Conservation (phyloP, 2,888 invertebrate genomes). For the Zygothrica quintamaculata region DNA sequence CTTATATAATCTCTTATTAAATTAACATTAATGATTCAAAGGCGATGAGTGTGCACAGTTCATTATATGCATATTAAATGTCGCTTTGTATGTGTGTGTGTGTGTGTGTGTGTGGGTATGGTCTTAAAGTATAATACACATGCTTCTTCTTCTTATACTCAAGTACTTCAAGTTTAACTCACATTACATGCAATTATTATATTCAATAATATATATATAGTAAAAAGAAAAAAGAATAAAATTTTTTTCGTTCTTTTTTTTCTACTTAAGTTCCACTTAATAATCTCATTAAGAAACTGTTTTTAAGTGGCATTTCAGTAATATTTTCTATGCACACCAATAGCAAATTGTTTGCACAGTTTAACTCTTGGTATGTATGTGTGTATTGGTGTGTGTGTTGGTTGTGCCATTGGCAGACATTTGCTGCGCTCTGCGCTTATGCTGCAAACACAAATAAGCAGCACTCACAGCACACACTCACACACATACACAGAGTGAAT, state of each 20-base stretch:
- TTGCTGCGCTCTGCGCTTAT: conserved; percentile 52
- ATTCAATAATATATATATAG: too few relatives aligned
- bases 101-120: too few relatives aligned
- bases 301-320: conserved; percentile 31
- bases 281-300: conserved; percentile 44
- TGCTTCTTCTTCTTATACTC: too few relatives aligned
- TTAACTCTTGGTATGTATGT: conserved; percentile 30
- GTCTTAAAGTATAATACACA: too few relatives aligned
- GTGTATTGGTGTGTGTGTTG: conserved; percentile 22
- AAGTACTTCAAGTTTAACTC: too few relatives aligned
- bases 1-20: conserved; percentile 29
- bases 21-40: conserved; percentile 40
- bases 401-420: conserved; percentile 50
- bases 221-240: too few relatives aligned
- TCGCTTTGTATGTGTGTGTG: too few relatives aligned
- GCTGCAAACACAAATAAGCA: conserved; percentile 63
- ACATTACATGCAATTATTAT: too few relatives aligned
- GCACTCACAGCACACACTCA: conserved; percentile 32
- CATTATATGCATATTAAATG: conserved; percentile 20
- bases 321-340: conserved; percentile 40
- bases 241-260: too few relatives aligned
- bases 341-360: conserved; percentile 68
- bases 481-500: too few relatives aligned
- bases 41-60: neutral
- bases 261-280: conserved; percentile 12